phyloP scores from a whole-genome alignment of 2,113 vertebrate species.

The Nothocercus julius region DNA sequence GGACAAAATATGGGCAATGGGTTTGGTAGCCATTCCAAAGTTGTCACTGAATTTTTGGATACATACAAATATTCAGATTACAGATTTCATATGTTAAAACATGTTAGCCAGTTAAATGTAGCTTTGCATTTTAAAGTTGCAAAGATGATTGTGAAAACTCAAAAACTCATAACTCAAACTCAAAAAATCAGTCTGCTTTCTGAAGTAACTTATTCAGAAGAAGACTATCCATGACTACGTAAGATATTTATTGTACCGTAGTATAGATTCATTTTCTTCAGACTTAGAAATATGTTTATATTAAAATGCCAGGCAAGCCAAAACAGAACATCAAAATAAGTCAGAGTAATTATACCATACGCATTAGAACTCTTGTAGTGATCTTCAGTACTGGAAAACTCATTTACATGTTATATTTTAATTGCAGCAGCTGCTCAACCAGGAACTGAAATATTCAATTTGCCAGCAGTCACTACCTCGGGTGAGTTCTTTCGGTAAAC shows the following conservation, averaged over 20 bases:
- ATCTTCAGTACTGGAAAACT: background rate
- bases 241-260: background rate
- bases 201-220: background rate
- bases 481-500: constrained; percentile 76
- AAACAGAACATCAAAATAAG: background rate
- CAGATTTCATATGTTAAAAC: background rate
- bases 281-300: background rate
- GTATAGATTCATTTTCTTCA: background rate
- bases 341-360: background rate
- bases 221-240: background rate
- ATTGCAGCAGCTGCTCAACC: constrained; percentile 93
- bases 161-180: background rate
- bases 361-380: background rate
- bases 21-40: background rate
- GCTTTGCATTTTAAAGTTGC: background rate
- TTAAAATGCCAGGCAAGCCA: background rate
- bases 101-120: background rate
- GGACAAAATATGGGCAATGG: background rate
- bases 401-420: constrained; percentile 44
- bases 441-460: constrained; percentile 98
- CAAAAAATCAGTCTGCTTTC: background rate
- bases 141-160: background rate
- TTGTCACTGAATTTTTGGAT: background rate
- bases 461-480: constrained; percentile 96
- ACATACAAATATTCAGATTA: background rate